Conservation (phyloP, 2,888 invertebrate genomes). For the Poecilobothrus nobilitatus region DNA sequence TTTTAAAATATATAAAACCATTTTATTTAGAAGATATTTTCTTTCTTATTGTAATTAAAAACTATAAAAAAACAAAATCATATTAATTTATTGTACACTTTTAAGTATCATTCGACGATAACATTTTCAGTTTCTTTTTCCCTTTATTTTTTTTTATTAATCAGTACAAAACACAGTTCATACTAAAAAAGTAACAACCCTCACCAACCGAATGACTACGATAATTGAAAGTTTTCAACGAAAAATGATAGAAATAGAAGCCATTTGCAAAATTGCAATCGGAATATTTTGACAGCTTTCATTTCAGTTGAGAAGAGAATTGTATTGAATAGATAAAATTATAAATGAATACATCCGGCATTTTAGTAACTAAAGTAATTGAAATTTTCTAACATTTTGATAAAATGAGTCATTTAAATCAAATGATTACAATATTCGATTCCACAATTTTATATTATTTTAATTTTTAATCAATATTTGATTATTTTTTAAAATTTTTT, state of each 20-base stretch:
- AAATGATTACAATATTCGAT: too few species aligned
- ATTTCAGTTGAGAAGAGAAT: too few species aligned
- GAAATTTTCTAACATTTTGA: too few species aligned
- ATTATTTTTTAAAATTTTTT: too few species aligned
- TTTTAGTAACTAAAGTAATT: background rate
- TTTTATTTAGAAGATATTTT: too few species aligned
- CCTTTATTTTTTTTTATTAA: background rate
- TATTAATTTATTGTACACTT: background rate
- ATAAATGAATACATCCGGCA: background rate
- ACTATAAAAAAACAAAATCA: too few species aligned
- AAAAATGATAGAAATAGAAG: background rate
- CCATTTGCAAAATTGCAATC: conserved; percentile 1
- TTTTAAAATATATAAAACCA: too few species aligned
- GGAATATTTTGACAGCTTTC: background rate
- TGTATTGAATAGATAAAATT: background rate
- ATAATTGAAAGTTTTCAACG: background rate
- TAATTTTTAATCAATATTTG: too few species aligned
- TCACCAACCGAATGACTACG: background rate
- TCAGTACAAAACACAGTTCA: background rate
- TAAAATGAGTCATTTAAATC: too few species aligned
- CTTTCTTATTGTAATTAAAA: too few species aligned
- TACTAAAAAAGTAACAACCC: too few species aligned
- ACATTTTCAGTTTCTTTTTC: background rate
- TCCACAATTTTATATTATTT: too few species aligned
- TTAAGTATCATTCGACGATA: conserved; percentile 1